Evolutionary conservation across 2,113 vertebrate species (phyloP), one percentile per base, ranked within the genome.

Genomic region (Pimephales promelas): DNA sequence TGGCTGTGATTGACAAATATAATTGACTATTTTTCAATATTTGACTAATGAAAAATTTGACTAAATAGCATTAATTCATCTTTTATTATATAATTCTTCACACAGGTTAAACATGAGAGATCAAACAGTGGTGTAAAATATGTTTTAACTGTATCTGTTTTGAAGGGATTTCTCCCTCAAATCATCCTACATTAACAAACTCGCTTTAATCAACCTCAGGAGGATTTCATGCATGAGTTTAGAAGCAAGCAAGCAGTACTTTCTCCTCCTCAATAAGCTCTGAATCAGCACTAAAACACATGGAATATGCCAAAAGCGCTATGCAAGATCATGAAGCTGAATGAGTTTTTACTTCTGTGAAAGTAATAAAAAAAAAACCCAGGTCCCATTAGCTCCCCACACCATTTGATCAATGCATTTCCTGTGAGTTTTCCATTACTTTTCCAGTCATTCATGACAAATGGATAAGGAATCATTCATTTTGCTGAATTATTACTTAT

Each of bases 151-250:
- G 4, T 26, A 22, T 72, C 40, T 72, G 68, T 72, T 26, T 45
- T 47, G 68, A 72, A 72, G 11, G 40, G 40, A 47, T 72, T 47
- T 59, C 52, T 77, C 28, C 57, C 20, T 59, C 11, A 10, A 43
- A 84, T 43, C 54, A 62, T 81, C 64, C 31, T 40, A 78, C 70
- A 54, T 31, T 62, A 82, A 82, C 40, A 82, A 81, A 34, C 36
- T 73, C 77, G 40, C 45, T 74, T 64, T 73, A 84, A 87, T 82
- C 62, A 87, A 87, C 43, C 83, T 87, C 66, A 52, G 54, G 79
- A 84, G 83, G 57, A 87, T 87, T 79, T 47, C 52, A 85, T 85
- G 86, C 74, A 83, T 68, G 71, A 66, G 26, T 85, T 82, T 71
- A 82, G 68, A 82, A 18, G 40, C 26, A 34, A 18, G 40, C 26